Base-by-base conservation (phyloP, 2,797 vertebrate genomes). In the Spinus pinus region DNA sequence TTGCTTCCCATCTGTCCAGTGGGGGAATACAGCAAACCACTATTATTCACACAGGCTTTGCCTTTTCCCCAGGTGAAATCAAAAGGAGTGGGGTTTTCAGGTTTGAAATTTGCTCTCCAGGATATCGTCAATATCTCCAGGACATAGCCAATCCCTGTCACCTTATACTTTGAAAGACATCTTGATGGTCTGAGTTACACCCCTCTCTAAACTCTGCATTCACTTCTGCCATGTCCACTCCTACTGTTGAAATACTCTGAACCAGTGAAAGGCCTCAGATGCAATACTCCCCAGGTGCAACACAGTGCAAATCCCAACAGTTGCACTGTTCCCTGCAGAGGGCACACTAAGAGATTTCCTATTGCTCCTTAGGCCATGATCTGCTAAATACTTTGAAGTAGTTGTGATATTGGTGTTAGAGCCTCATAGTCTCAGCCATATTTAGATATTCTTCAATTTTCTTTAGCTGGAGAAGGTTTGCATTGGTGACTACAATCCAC, bases 281-380 rank as follows among this genome's bases (percentile, higher is more conserved):
- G 37, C 20, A 12, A 9, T 2, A 7, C 16, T 86, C 9, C n/a
- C 18, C 0, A 0, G 2, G 12, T 71, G 39, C 21, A n/a, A 49
- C 7, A 16, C 0, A 2, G 11, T 19, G 12, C 1, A 8, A 70
- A 47, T 16, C 37, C 42, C 16, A 5, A 2, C 21, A 49, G 1
- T 3, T 10, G 22, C 12, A 10, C 14, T 18, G 22, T 6, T 42
- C 37, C n/a, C 19, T 31, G 3, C 54, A 50, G 64, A 57, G 9
- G 1, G 6, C 31, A 64, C 9, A 12, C 9, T 7, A 31, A 30
- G 49, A 42, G 20, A 28, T 33, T 89, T 93, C 33, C 28, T 9
- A 5, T 33, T 69, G 42, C 27, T 27, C 33, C 56, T 83, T 54
- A n/a, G n/a, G 22, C 9, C 14, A 28, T 10, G 35, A 44, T 28